Base-by-base conservation (phyloP, 2,113 vertebrate species). In the Motacilla alba region DNA sequence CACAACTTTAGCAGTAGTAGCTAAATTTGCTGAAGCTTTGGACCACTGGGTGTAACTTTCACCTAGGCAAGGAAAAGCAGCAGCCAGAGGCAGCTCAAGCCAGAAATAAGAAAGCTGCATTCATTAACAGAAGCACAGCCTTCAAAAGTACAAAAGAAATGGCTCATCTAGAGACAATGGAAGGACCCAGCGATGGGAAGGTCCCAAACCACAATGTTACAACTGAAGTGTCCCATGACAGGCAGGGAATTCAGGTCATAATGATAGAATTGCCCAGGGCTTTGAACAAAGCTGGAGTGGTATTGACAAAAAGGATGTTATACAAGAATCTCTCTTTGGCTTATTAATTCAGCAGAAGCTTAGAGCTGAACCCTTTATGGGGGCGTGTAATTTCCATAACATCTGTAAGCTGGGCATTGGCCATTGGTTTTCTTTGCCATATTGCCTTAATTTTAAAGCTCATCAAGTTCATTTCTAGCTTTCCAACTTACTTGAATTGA, bases 141-240 rank as follows among this genome's bases (percentile, higher is more conserved):
- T 41, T 13, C 3, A 4, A 15, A 9, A 27, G 12, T 5, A 44
- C 35, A 49, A 43, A n/a, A 15, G 24, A 50, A 83, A 68, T 10
- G 15, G 30, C 67, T 49, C 11, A 6, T 30, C 26, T 30, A 14
- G 49, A 63, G 46, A 47, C 8, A 27, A 8, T 20, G 49, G 52
- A 31, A 70, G 19, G 44, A 76, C 3, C 7, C 46, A 70, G 13
- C 3, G 49, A 47, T 1, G 3, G 30, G n/a, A 68, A 63, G 23
- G 63, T 43, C 30, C 14, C n/a, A 91, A 28, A 52, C 10, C n/a
- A 27, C 49, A 37, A 3, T 6, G 22, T 30, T 52, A 15, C 26
- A n/a, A 6, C 5, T 20, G 8, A 79, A 22, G 4, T 19, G 33
- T 15, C 0, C 0, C 16, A 3, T 15, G n/a, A 23, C 12, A 15